Evolutionary conservation across 2,113 vertebrate species (phyloP).

Genomic region (Heliornis fulica): DNA sequence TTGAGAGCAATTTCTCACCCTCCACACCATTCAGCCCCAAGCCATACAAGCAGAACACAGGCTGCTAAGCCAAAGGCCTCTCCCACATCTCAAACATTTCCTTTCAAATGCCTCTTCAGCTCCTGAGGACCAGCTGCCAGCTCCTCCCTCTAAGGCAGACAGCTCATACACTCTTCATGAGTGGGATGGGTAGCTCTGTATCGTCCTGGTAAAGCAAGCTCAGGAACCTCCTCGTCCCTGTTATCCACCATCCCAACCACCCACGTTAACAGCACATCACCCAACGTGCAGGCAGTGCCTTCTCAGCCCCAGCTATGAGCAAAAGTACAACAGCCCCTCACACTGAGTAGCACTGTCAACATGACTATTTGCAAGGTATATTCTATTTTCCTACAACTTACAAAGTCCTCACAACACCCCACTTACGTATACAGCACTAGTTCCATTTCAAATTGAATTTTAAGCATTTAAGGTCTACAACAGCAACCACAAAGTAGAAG

Average conservation of each 20-base stretch:
- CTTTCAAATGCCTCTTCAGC: not conserved
- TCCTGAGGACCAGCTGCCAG: not conserved
- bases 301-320: not conserved
- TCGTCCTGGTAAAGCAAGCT: not conserved
- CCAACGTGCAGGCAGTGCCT: not conserved
- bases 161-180: not conserved
- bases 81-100: not conserved
- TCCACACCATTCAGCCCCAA: not conserved
- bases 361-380: not conserved
- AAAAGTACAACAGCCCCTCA: not conserved
- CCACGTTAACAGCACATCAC: accelerated
- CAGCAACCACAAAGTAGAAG: not conserved
- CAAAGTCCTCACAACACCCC: not conserved
- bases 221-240: not conserved
- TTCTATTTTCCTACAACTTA: not conserved
- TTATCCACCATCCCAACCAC: not conserved
- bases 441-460: not conserved
- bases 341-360: accelerated
- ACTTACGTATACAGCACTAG: not conserved
- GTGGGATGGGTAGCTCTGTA: not conserved
- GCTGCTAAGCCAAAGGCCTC: conserved; percentile 4
- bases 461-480: not conserved
- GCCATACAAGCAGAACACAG: not conserved
- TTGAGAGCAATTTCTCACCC: not conserved
- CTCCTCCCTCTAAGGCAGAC: not conserved